phyloP scores from a whole-genome alignment of 2,888 invertebrate species.

The Merodon equestris region DNA sequence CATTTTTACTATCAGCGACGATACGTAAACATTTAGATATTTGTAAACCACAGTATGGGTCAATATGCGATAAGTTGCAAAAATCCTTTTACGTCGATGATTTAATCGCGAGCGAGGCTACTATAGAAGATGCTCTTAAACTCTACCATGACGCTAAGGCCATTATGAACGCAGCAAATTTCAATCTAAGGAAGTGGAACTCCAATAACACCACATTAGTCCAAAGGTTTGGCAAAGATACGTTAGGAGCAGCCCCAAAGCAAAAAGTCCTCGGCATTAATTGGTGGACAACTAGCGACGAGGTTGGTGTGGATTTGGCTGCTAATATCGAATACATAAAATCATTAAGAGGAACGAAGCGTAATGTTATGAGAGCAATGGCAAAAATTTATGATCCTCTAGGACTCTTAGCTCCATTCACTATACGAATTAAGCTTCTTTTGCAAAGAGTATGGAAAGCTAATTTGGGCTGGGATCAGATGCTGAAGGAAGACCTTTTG shows the following conservation, averaged over 20 bases:
- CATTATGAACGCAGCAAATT: conserved; percentile 51
- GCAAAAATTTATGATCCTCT: conserved; percentile 38
- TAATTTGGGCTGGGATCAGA: conserved; percentile 11
- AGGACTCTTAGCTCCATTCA: conserved; percentile 46
- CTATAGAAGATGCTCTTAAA: not conserved
- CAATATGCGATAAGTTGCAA: conserved; percentile 23
- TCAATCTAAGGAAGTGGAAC: conserved; percentile 65
- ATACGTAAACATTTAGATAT: conserved; percentile 53
- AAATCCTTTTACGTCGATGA: conserved; percentile 21
- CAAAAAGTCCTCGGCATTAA: conserved; percentile 53
- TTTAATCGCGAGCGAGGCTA: conserved; percentile 5
- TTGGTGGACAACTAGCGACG: conserved; percentile 36
- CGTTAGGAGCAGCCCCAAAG: not conserved
- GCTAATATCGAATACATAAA: conserved; percentile 18
- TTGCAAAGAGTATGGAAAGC: conserved; percentile 14
- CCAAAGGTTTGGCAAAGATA: not conserved
- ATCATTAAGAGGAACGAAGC: conserved; percentile 12
- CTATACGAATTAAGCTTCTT: conserved; percentile 35
- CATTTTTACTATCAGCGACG: conserved; percentile 60
- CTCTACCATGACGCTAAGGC: conserved; percentile 22
- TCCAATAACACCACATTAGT: conserved; percentile 20
- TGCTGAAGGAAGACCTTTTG: not conserved
- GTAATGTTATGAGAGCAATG: conserved; percentile 22
- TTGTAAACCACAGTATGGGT: conserved; percentile 26
- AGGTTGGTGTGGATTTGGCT: conserved; percentile 7